These are phyloP conservation scores for Paralichthys olivaceus DNA, from an alignment of 2,113 vertebrate genomes.

Conservation along the genomic window DNA sequence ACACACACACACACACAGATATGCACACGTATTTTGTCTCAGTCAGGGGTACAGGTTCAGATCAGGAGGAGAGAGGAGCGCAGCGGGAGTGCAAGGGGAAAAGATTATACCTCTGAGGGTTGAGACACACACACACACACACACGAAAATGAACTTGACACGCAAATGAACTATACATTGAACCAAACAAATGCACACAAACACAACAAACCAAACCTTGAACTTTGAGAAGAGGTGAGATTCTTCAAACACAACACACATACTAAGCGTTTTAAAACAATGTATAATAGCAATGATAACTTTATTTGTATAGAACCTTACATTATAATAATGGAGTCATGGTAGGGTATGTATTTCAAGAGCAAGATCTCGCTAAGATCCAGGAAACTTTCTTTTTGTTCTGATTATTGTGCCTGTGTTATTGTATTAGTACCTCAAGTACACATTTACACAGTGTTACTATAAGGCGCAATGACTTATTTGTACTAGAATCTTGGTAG, in stretches of 20 bases:
- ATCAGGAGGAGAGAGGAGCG: constrained; percentile 43
- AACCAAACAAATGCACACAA: constrained; percentile 5
- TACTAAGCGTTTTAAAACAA: too few species aligned
- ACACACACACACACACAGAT: constrained; percentile 18
- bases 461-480: too few species aligned
- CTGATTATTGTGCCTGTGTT: too few species aligned
- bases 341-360: too few species aligned
- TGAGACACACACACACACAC: constrained; percentile 7
- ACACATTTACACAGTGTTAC: too few species aligned
- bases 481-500: too few species aligned
- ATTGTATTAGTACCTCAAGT: too few species aligned
- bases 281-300: too few species aligned
- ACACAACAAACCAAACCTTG: constrained; percentile 30
- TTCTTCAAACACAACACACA: not conserved
- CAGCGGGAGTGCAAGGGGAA: constrained; percentile 60
- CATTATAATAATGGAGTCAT: too few species aligned
- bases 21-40: constrained; percentile 37
- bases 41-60: constrained; percentile 55
- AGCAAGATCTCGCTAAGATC: too few species aligned
- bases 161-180: not conserved
- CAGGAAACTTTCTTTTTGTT: too few species aligned
- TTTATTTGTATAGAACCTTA: too few species aligned
- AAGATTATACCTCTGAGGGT: constrained; percentile 61
- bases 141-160: constrained; percentile 13
- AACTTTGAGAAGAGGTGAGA: constrained; percentile 34